phyloP scores from a whole-genome alignment of 2,888 invertebrate genomes.

The Opisthograptis luteolata region DNA sequence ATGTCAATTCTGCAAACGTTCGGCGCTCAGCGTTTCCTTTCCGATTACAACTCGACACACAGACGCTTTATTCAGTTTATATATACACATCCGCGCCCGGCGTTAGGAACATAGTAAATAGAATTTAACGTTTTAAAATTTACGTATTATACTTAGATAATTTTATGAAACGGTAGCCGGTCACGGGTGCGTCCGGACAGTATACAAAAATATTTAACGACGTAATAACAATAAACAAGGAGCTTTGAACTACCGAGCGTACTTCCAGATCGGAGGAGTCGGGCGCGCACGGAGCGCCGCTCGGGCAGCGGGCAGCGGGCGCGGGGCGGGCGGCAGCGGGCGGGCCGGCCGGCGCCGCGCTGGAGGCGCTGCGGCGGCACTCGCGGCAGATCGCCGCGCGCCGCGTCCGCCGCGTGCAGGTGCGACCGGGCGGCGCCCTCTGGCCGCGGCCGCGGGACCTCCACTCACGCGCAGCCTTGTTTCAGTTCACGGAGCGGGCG shows the following conservation, averaged over 20 bases:
- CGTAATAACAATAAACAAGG: slow-evolving; percentile 53
- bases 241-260: slow-evolving; percentile 49
- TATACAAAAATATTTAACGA: slow-evolving; percentile 53
- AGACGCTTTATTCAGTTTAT: background rate
- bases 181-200: slow-evolving; percentile 22
- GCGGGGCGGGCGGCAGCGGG: slow-evolving; percentile 24
- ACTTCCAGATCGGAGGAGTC: slow-evolving; percentile 36
- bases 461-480: slow-evolving; percentile 49
- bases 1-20: background rate
- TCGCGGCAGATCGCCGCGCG: slow-evolving; percentile 94
- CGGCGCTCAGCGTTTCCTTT: background rate
- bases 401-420: slow-evolving; percentile 92
- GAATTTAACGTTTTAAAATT: slow-evolving; percentile 36
- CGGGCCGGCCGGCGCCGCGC: slow-evolving; percentile 54
- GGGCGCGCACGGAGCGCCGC: slow-evolving; percentile 12
- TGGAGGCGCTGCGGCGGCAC: slow-evolving; percentile 93
- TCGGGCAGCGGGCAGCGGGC: slow-evolving; percentile 38
- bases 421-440: slow-evolving; percentile 68
- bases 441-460: slow-evolving; percentile 26
- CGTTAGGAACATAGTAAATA: slow-evolving; percentile 5
- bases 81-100: background rate
- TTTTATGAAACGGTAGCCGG: slow-evolving; percentile 42
- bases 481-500: slow-evolving; percentile 78
- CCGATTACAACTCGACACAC: background rate
- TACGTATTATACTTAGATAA: slow-evolving; percentile 30